Conservation (phyloP, 2,888 invertebrate genomes). For the Morpho deidamia region DNA sequence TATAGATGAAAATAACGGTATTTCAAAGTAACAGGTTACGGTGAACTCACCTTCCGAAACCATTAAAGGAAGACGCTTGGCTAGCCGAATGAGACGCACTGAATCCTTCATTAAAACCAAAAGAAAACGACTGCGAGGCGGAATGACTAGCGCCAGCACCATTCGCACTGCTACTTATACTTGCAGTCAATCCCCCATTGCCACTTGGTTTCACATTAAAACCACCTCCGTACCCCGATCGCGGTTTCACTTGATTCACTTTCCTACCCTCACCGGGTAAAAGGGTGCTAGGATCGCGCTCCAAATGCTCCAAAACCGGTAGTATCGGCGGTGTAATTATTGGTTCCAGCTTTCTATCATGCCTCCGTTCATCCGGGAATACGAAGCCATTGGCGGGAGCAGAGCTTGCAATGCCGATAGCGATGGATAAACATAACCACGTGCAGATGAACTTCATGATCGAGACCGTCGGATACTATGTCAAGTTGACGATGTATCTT, state of each 20-base stretch:
- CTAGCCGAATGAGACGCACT: constrained; percentile 72
- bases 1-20: too few species aligned
- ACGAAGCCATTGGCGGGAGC: constrained; percentile 58
- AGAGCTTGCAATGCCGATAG: constrained; percentile 34
- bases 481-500: constrained; percentile 52
- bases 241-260: constrained; percentile 44
- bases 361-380: constrained; percentile 56
- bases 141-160: constrained; percentile 64
- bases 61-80: constrained; percentile 67
- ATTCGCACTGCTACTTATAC: constrained; percentile 63
- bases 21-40: neutral
- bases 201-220: constrained; percentile 63
- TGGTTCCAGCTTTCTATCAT: constrained; percentile 58
- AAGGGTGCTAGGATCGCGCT: constrained; percentile 69
- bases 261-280: constrained; percentile 46
- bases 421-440: constrained; percentile 44
- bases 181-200: constrained; percentile 62
- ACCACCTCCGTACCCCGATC: constrained; percentile 57
- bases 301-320: constrained; percentile 69
- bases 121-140: constrained; percentile 68
- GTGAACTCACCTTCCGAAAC: constrained; percentile 62
- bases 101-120: constrained; percentile 71
- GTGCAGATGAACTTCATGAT: constrained; percentile 61
- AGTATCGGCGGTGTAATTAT: constrained; percentile 71
- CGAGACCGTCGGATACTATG: constrained; percentile 58